Evolutionary conservation across 1,140 invertebrate species (phyloP).

Genomic region (Tribolium madens): DNA sequence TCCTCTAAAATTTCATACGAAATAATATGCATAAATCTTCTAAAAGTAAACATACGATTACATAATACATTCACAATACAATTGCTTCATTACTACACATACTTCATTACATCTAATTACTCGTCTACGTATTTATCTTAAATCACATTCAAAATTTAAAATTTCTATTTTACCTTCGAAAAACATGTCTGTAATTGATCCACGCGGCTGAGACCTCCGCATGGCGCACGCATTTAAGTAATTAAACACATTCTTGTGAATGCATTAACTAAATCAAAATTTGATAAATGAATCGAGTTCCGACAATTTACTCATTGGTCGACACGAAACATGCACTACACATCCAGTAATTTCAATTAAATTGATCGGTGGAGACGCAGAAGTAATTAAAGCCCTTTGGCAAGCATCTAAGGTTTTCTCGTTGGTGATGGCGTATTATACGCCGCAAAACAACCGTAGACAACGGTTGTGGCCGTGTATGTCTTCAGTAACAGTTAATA

Average conservation of each 20-base stretch:
- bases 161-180: too few species aligned
- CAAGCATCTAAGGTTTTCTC: slow-evolving; percentile 34
- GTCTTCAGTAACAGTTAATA: slow-evolving; percentile 42
- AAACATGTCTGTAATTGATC: neutral
- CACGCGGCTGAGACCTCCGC: neutral
- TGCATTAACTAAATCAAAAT: slow-evolving; percentile 41
- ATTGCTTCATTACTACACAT: too few species aligned
- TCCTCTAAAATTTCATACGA: too few species aligned
- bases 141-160: too few species aligned
- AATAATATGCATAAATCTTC: too few species aligned
- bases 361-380: slow-evolving; percentile 41
- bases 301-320: slow-evolving; percentile 25
- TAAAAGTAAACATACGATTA: too few species aligned
- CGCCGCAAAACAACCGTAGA: slow-evolving; percentile 28
- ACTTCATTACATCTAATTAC: too few species aligned
- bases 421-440: slow-evolving; percentile 27
- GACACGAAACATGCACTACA: slow-evolving; percentile 36
- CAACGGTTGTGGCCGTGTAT: neutral
- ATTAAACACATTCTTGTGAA: slow-evolving; percentile 40
- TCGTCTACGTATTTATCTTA: too few species aligned
- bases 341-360: slow-evolving; percentile 46
- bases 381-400: slow-evolving; percentile 42
- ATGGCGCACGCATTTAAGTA: slow-evolving; percentile 34
- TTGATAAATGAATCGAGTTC: slow-evolving; percentile 45
- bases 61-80: too few species aligned